phyloP scores from a whole-genome alignment of 2,113 vertebrate species.

The Mola mola region DNA sequence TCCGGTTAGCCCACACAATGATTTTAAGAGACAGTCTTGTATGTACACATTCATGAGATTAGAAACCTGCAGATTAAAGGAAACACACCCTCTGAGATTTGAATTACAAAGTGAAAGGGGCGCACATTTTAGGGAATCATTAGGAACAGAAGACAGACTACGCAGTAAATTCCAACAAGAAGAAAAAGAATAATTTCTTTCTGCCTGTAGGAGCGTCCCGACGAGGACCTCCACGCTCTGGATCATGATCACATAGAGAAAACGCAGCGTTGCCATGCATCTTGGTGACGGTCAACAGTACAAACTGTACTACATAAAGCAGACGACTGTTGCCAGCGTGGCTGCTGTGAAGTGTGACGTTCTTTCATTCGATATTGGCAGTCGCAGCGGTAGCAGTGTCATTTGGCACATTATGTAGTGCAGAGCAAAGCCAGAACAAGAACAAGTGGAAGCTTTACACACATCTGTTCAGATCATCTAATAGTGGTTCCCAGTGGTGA shows the following conservation, averaged over 20 bases:
- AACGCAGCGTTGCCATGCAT: constrained; percentile 21
- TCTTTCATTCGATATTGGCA: constrained; percentile 47
- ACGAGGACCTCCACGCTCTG: neutral
- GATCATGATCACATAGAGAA: constrained; percentile 44
- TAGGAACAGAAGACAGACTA: constrained; percentile 9
- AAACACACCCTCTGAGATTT: constrained; percentile 25
- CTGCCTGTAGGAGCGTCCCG: neutral
- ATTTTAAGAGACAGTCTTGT: constrained; percentile 54
- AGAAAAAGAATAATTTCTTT: constrained; percentile 11
- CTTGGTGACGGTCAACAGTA: constrained; percentile 12
- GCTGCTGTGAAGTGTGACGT: constrained; percentile 28
- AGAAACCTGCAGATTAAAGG: constrained; percentile 49
- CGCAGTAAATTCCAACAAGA: neutral
- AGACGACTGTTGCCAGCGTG: constrained; percentile 15
- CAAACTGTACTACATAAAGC: constrained; percentile 41
- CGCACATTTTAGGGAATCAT: constrained; percentile 21
- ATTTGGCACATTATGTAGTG: constrained; percentile 68
- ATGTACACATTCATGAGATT: constrained; percentile 76
- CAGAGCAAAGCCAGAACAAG: constrained; percentile 50
- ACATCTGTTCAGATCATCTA: constrained; percentile 31
- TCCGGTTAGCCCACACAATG: constrained; percentile 63
- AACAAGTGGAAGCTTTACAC: constrained; percentile 49
- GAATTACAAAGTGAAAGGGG: constrained; percentile 19
- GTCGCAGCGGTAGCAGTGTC: constrained; percentile 59
- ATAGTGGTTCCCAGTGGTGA: constrained; percentile 27